Conservation (phyloP, 2,888 invertebrate genomes). For the Lasioglossum leucozonium region DNA sequence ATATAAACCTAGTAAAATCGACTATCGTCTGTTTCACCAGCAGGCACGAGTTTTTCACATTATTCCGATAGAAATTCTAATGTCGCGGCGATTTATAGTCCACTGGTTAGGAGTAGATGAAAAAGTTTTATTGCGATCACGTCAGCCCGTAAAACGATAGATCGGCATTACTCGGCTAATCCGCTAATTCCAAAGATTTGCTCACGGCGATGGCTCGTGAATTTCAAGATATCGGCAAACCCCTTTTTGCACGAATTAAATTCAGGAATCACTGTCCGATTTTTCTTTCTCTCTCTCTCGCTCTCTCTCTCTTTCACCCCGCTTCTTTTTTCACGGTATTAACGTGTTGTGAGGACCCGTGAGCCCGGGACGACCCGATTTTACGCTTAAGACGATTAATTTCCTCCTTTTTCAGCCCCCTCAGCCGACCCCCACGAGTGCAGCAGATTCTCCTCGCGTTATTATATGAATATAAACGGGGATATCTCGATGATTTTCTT, state of each 20-base stretch:
- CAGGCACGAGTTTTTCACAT: constrained; percentile 14
- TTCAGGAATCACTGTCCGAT: constrained; percentile 50
- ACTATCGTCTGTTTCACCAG: neutral
- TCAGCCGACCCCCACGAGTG: neutral
- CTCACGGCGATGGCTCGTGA: constrained; percentile 54
- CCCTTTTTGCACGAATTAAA: constrained; percentile 54
- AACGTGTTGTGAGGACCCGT: neutral
- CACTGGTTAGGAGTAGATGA: constrained; percentile 43
- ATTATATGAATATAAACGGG: constrained; percentile 19
- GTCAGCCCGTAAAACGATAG: constrained; percentile 64
- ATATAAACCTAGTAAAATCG: neutral
- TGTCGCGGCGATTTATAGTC: constrained; percentile 49
- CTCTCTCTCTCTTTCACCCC: neutral
- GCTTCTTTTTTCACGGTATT: neutral
- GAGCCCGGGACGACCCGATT: constrained; percentile 17
- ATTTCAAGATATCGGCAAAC: constrained; percentile 56
- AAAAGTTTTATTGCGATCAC: constrained; percentile 63
- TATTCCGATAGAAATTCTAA: constrained; percentile 39
- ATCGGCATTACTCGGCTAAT: constrained; percentile 60
- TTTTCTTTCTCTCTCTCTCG: neutral
- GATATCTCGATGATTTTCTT: constrained; percentile 21
- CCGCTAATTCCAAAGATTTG: constrained; percentile 64
- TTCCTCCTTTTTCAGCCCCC: constrained; percentile 1
- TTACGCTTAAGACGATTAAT: constrained; percentile 35
- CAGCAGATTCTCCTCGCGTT: neutral